Percentiles rank a stretch among this genome's conserved stretches.
Conservation (phyloP, 2,113 vertebrate species). For the Pyxicephalus adspersus region DNA sequence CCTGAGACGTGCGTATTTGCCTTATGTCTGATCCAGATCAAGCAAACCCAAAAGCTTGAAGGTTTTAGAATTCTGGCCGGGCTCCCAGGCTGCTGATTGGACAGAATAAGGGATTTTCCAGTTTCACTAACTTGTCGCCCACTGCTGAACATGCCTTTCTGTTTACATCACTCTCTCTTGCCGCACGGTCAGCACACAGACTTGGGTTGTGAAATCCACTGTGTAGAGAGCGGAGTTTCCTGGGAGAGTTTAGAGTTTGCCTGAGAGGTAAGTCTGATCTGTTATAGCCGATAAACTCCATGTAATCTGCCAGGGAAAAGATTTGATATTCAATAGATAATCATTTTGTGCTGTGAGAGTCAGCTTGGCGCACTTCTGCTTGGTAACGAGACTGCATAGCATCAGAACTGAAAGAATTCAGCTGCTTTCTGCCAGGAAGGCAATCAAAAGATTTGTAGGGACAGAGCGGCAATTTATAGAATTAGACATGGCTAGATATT, state of each 20-base stretch:
- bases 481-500: too few relatives aligned
- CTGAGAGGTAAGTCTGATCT: too few relatives aligned
- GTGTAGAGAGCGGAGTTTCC: not conserved
- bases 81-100: constrained; percentile 58
- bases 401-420: not conserved
- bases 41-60: not conserved
- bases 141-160: constrained; percentile 74
- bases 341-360: too few relatives aligned
- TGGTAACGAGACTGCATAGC: not conserved
- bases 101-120: constrained; percentile 68
- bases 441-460: not conserved
- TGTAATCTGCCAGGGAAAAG: too few relatives aligned
- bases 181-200: constrained; percentile 23
- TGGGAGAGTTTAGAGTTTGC: not conserved
- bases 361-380: too few relatives aligned
- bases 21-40: not conserved
- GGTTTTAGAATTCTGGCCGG: not conserved
- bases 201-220: constrained; percentile 7
- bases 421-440: not conserved
- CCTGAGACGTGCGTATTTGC: not conserved
- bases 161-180: constrained; percentile 70
- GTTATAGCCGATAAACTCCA: too few relatives aligned
- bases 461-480: not conserved
- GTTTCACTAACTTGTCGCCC: constrained; percentile 63
- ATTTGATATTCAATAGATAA: too few relatives aligned